Evolutionary conservation across 1,140 invertebrate species (phyloP), one percentile per base, ranked within the genome.

Genomic region (Sinella curviseta): DNA sequence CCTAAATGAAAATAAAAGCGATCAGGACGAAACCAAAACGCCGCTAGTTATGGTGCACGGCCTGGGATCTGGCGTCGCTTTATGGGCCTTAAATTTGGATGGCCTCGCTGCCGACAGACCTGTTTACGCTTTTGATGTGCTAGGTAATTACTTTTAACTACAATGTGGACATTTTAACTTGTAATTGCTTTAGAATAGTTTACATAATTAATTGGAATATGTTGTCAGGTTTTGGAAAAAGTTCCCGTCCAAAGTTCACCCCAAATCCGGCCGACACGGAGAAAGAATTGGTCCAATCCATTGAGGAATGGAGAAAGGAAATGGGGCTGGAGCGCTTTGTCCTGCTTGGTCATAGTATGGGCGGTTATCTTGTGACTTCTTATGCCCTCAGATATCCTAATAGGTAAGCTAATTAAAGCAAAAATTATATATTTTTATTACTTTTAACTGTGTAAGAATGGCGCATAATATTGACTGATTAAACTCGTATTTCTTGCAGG

Each of bases 191-290:
- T n/a, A n/a, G n/a, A n/a, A n/a, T n/a, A n/a, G n/a, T n/a, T n/a
- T n/a, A n/a, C n/a, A n/a, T n/a, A n/a, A n/a, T n/a, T n/a, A n/a
- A n/a, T n/a, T n/a, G n/a, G n/a, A n/a, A n/a, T n/a, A n/a, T n/a
- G n/a, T n/a, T n/a, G n/a, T n/a, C n/a, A 80, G 94, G 97, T 70
- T 99, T 99, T 88, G 97, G 95, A 0, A 91, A 95, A 82, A 98
- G 96, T 85, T 96, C 95, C 30, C 89, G 97, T 35, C 95, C 96
- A 3, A 86, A 87, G 77, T 99, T 98, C 86, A 93, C 92, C 82
- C 90, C 86, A 20, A 92, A 97, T 87, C 91, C 95, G 0, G 86
- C 91, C 28, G 90, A 94, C 84, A 95, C 94, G 36, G 97, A 99
- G 86, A 89, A 91, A 67, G 94, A 98, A 84, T 92, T 97, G 86